These are phyloP conservation scores for Bembecia ichneumoniformis DNA, from an alignment of 2,888 invertebrate genomes.

Conservation along the genomic window DNA sequence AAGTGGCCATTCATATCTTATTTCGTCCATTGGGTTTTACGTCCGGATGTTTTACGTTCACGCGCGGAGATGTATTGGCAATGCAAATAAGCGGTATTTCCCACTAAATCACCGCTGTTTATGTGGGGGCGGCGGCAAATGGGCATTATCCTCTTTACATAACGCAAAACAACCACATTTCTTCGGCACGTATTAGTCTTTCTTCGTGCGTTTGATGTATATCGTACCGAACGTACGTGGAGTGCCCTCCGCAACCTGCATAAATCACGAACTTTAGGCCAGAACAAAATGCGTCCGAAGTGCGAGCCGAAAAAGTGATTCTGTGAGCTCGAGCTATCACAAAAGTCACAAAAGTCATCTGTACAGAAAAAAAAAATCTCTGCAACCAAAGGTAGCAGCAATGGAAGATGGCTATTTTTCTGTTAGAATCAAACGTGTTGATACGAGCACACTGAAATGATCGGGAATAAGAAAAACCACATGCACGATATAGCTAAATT, in stretches of 20 bases:
- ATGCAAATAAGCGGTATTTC: constrained; percentile 59
- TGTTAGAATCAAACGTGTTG: too few relatives aligned
- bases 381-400: constrained; percentile 64
- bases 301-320: constrained; percentile 49
- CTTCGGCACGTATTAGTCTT: constrained; percentile 38
- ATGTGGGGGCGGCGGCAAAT: constrained; percentile 35
- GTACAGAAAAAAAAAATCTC: constrained; percentile 56
- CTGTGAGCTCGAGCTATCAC: constrained; percentile 35
- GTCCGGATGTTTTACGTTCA: constrained; percentile 43
- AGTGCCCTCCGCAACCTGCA: constrained; percentile 23
- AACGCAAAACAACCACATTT: constrained; percentile 41
- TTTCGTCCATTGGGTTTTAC: constrained; percentile 52
- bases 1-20: constrained; percentile 50
- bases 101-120: constrained; percentile 46
- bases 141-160: constrained; percentile 37
- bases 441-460: too few relatives aligned
- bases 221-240: constrained; percentile 23
- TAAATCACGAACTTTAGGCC: constrained; percentile 39
- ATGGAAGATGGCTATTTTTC: constrained; percentile 49
- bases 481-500: too few relatives aligned
- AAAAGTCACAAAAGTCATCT: constrained; percentile 49
- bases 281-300: constrained; percentile 44
- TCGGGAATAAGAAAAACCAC: too few relatives aligned
- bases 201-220: constrained; percentile 27
- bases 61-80: constrained; percentile 43